Conservation (phyloP, 2,888 invertebrate species). For the Theretra japonica region DNA sequence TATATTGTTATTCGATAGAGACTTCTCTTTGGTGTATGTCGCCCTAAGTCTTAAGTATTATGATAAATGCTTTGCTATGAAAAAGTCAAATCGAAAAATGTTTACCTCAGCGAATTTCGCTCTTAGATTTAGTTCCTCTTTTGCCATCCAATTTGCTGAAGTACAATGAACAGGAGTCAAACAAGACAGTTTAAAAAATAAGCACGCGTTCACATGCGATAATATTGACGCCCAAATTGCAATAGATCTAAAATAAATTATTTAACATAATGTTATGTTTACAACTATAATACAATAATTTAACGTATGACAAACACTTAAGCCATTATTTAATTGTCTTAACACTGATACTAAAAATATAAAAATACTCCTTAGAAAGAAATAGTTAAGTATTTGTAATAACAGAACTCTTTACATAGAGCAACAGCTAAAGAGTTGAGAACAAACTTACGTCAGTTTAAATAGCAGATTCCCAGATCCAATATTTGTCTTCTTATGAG, state of each 20-base stretch:
- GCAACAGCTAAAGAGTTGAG: neutral
- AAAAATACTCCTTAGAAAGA: too few species aligned
- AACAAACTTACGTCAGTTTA: slow-evolving; percentile 71
- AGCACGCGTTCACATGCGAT: slow-evolving; percentile 78
- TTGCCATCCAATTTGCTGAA: slow-evolving; percentile 76
- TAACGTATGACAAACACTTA: too few species aligned
- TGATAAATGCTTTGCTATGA: too few species aligned
- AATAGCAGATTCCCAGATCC: slow-evolving; percentile 74
- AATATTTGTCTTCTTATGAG: slow-evolving; percentile 70
- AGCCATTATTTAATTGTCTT: too few species aligned
- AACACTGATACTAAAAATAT: too few species aligned
- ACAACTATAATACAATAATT: neutral
- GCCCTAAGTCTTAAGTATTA: too few species aligned
- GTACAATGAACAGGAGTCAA: slow-evolving; percentile 73
- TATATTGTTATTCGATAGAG: too few species aligned
- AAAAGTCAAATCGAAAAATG: neutral
- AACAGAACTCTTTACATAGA: neutral
- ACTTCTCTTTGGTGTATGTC: too few species aligned
- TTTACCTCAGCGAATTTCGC: slow-evolving; percentile 67
- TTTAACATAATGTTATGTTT: neutral
- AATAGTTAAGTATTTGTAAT: neutral
- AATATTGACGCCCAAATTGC: slow-evolving; percentile 78
- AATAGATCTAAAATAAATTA: slow-evolving; percentile 62
- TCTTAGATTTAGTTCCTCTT: slow-evolving; percentile 67
- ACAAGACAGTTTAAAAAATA: slow-evolving; percentile 80